These are phyloP conservation scores for Arion vulgaris DNA, from an alignment of 1,140 invertebrate genomes.

Conservation along the genomic window DNA sequence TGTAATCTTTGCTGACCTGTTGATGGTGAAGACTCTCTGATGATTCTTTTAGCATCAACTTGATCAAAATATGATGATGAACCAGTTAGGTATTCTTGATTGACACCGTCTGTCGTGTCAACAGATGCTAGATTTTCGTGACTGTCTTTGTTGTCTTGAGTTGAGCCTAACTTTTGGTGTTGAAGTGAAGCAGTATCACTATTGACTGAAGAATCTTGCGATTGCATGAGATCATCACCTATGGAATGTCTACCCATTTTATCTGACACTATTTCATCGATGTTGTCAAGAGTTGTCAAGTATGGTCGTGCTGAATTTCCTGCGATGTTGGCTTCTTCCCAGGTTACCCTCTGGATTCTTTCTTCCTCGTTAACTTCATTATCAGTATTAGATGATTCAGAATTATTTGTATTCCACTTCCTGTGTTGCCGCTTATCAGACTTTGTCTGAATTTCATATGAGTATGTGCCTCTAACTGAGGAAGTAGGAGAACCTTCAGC, in stretches of 20 bases:
- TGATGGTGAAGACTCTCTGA: background rate
- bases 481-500: constrained; percentile 11
- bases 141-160: background rate
- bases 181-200: background rate
- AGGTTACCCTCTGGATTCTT: background rate
- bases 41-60: constrained; percentile 5
- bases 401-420: background rate
- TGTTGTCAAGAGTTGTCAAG: background rate
- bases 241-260: too few species aligned
- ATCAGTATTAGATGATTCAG: background rate
- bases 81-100: background rate
- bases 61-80: constrained; percentile 2
- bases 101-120: background rate
- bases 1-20: background rate
- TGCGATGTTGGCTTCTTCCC: background rate
- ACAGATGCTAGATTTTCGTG: too few species aligned
- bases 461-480: background rate
- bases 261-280: background rate
- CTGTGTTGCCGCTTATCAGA: background rate
- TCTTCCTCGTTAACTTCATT: constrained; percentile 10
- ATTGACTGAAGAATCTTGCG: background rate
- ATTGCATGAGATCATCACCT: background rate
- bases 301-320: background rate
- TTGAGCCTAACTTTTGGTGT: background rate
- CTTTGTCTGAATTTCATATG: background rate